Percentiles rank a stretch among this genome's conserved stretches.
Evolutionary conservation across 2,113 vertebrate species (phyloP).

Genomic region (Salvator merianae): DNA sequence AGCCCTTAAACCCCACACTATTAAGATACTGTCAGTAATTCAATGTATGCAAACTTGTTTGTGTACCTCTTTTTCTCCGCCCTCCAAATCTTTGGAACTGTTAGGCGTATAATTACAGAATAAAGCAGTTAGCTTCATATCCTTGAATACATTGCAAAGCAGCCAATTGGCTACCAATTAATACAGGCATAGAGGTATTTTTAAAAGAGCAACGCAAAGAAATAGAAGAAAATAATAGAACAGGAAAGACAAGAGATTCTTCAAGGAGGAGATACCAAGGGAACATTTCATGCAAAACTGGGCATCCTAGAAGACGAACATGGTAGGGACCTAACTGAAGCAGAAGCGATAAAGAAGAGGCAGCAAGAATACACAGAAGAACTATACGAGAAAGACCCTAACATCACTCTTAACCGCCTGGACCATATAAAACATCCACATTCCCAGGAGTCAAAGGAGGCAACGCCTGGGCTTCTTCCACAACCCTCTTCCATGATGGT

Average conservation of each 20-base stretch:
- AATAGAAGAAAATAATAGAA: neutral
- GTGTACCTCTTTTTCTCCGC: constrained; percentile 7
- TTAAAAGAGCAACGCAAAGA: neutral
- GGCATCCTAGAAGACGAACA: too few species aligned
- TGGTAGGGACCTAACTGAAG: too few species aligned
- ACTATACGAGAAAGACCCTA: too few species aligned
- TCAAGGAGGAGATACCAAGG: too few species aligned
- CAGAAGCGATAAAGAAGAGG: too few species aligned
- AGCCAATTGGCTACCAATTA: neutral
- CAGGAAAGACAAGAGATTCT: neutral
- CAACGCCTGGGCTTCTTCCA: too few species aligned
- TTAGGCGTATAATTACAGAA: constrained; percentile 23
- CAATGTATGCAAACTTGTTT: constrained; percentile 54
- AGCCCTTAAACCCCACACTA: constrained; percentile 52
- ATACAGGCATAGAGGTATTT: neutral
- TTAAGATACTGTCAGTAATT: constrained; percentile 58
- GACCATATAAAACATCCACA: too few species aligned
- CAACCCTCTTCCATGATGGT: neutral
- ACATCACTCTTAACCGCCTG: too few species aligned
- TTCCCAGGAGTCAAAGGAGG: neutral
- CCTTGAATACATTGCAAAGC: constrained; percentile 17
- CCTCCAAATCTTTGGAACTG: constrained; percentile 48
- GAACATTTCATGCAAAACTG: too few species aligned
- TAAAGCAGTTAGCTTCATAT: constrained; percentile 23
- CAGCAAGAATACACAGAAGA: too few species aligned